Percentiles rank a stretch among this genome's conserved stretches.
Evolutionary conservation across 2,888 invertebrate species (phyloP).

Genomic region (Brenthis hecate): DNA sequence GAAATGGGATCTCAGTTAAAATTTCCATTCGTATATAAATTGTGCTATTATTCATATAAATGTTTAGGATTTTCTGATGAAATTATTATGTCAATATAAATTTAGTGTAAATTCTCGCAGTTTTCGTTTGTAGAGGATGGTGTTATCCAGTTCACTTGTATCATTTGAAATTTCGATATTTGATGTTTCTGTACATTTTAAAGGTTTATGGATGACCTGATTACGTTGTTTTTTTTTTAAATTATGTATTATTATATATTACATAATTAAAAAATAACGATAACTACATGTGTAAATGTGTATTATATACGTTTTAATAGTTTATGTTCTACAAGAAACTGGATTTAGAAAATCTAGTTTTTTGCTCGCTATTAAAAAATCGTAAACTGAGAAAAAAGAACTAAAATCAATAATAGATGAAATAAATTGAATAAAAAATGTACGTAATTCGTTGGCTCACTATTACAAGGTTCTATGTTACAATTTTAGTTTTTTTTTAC

Average conservation of each 20-base stretch:
- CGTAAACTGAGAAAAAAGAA: constrained; percentile 1
- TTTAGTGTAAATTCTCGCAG: background rate
- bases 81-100: background rate
- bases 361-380: background rate
- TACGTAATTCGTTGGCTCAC: too few relatives aligned
- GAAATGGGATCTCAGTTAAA: constrained; percentile 23
- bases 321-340: too few relatives aligned
- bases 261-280: background rate
- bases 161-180: constrained; percentile 5
- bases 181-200: background rate
- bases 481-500: too few relatives aligned
- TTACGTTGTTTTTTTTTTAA: too few relatives aligned
- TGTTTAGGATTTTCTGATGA: constrained; percentile 2
- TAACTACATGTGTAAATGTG: background rate
- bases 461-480: too few relatives aligned
- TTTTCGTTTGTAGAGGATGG: constrained; percentile 7
- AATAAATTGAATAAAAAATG: too few relatives aligned
- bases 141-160: constrained; percentile 11
- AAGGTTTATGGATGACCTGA: background rate
- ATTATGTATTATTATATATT: background rate
- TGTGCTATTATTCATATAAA: constrained; percentile 9
- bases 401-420: too few relatives aligned
- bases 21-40: constrained; percentile 4
- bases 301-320: background rate
- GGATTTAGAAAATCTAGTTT: background rate